A percentile compares a stretch with the other conserved stretches of the same genome.
Conservation (phyloP, 2,888 invertebrate genomes). For the Anarsia innoxiella region DNA sequence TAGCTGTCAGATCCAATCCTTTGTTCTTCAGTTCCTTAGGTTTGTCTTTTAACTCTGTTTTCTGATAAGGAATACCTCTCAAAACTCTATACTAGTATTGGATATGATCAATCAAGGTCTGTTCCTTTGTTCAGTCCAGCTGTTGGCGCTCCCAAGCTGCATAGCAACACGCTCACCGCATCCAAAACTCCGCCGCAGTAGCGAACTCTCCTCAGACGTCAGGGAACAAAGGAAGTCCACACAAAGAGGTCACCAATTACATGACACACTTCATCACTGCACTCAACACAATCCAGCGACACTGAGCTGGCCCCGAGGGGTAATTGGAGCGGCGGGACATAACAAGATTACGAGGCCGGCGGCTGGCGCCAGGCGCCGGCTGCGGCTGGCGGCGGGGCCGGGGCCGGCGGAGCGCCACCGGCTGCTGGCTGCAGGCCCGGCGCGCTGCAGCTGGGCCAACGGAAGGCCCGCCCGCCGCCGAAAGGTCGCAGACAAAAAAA, state of each 20-base stretch:
- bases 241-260: constrained; percentile 7
- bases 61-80: too few relatives aligned
- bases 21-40: too few relatives aligned
- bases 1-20: not conserved
- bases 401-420: constrained; percentile 23
- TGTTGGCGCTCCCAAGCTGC: constrained; percentile 13
- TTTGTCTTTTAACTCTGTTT: too few relatives aligned
- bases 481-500: constrained; percentile 73
- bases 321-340: not conserved
- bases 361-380: constrained; percentile 2
- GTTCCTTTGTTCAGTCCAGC: too few relatives aligned
- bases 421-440: constrained; percentile 19
- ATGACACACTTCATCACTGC: constrained; percentile 1
- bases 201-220: not conserved
- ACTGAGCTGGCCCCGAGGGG: not conserved
- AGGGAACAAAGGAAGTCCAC: constrained; percentile 37
- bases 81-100: too few relatives aligned
- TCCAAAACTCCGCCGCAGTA: not conserved
- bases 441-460: constrained; percentile 20
- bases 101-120: too few relatives aligned
- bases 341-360: constrained; percentile 13
- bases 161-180: constrained; percentile 33
- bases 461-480: constrained; percentile 50
- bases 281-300: not conserved
- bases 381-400: not conserved